These are phyloP conservation scores for Drosophila pandora DNA, from an alignment of 1,140 invertebrate species.

Conservation along the genomic window DNA sequence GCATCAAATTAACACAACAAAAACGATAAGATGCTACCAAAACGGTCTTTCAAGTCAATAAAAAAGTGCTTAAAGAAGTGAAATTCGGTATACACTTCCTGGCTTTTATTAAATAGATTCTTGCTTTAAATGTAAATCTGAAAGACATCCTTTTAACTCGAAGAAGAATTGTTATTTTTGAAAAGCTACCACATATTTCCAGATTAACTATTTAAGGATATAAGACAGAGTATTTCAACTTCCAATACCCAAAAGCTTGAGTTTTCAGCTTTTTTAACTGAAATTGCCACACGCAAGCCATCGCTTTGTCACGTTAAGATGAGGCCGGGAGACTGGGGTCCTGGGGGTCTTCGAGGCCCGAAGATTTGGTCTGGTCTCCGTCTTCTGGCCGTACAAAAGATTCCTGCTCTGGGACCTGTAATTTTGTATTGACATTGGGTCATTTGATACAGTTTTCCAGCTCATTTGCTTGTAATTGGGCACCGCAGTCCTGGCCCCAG, in stretches of 20 bases:
- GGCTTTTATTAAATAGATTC: background rate
- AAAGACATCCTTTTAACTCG: background rate
- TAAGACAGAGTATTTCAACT: conserved; percentile 30
- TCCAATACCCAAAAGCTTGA: background rate
- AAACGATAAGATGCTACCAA: conserved; percentile 72
- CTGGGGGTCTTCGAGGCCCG: background rate
- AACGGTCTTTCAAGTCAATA: conserved; percentile 23
- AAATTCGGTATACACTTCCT: background rate
- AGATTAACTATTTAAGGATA: background rate
- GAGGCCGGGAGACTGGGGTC: conserved; percentile 5
- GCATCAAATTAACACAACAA: conserved; percentile 77
- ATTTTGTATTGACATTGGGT: conserved; percentile 80
- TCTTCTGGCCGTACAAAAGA: conserved; percentile 47
- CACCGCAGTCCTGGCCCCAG: conserved; percentile 62
- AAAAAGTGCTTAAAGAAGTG: conserved; percentile 3
- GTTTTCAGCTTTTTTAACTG: conserved; percentile 56
- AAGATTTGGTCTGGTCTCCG: conserved; percentile 31
- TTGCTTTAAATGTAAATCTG: no score
- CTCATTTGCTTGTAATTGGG: conserved; percentile 83
- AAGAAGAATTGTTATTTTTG: no score
- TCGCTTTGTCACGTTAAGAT: conserved; percentile 77
- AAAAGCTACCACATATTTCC: background rate
- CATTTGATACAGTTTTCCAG: conserved; percentile 83
- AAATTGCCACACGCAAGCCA: conserved; percentile 83
- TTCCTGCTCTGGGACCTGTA: conserved; percentile 62